A percentile compares a stretch with the other conserved stretches of the same genome.
These are phyloP conservation scores for Andrena camellia DNA, from an alignment of 2,888 invertebrate species.

Conservation along the genomic window DNA sequence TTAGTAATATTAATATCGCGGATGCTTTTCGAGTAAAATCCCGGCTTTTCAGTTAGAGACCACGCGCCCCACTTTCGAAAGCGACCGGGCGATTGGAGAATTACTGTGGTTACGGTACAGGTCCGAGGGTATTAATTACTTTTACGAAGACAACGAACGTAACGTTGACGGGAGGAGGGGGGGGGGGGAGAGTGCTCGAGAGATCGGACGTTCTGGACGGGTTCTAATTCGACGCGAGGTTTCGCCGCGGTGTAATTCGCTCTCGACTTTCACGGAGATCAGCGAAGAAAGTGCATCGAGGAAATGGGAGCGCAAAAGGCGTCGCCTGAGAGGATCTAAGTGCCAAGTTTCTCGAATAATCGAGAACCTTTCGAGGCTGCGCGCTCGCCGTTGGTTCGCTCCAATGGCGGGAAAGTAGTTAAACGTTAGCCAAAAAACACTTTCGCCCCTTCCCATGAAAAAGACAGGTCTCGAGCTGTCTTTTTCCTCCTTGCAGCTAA, in stretches of 20 bases:
- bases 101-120: no score
- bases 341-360: conserved; percentile 66
- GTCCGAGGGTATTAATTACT: conserved; percentile 10
- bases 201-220: conserved; percentile 31
- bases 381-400: conserved; percentile 26
- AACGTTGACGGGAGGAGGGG: not conserved
- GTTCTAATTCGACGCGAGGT: conserved; percentile 55
- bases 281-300: conserved; percentile 66
- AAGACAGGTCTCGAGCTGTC: not conserved
- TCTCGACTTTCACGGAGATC: conserved; percentile 68
- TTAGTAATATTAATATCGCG: conserved; percentile 3
- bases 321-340: conserved; percentile 61
- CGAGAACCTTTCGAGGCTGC: conserved; percentile 50
- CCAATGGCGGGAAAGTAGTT: conserved; percentile 14
- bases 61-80: no score
- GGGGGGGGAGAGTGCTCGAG: not conserved
- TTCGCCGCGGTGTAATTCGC: conserved; percentile 59
- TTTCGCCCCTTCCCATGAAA: not conserved
- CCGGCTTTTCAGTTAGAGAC: no score
- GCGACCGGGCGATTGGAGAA: no score
- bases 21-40: not conserved
- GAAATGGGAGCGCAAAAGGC: conserved; percentile 66
- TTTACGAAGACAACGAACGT: conserved; percentile 1
- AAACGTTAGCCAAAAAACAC: conserved; percentile 17
- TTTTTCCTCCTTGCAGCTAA: not conserved